These are phyloP conservation scores for Etia nguti DNA, from an alignment of 2,113 vertebrate genomes.

Conservation along the genomic window DNA sequence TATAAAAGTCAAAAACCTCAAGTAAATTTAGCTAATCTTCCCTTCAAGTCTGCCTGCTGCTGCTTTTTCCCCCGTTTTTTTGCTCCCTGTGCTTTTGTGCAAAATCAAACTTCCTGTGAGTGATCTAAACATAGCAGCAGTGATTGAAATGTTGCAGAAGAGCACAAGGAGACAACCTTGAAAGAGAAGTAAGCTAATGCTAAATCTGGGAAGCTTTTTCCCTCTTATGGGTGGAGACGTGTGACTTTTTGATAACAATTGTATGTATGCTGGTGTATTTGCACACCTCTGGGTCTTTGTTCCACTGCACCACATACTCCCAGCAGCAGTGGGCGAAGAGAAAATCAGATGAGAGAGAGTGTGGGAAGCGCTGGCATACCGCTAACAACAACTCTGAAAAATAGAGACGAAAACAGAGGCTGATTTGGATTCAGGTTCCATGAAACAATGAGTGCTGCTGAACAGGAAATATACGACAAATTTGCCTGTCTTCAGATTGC, in stretches of 20 bases:
- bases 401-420: neutral
- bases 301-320: slow-evolving; percentile 98
- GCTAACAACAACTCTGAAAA: slow-evolving; percentile 78
- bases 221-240: neutral
- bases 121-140: neutral
- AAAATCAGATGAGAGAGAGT: slow-evolving; percentile 87
- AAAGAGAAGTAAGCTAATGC: neutral
- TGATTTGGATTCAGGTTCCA: neutral
- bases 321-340: slow-evolving; percentile 93
- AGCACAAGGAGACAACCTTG: neutral
- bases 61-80: neutral
- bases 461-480: neutral
- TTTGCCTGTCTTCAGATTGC: neutral
- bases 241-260: neutral
- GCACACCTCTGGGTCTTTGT: slow-evolving; percentile 92
- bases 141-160: neutral
- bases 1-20: neutral
- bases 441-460: neutral
- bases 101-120: neutral
- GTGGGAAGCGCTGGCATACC: slow-evolving; percentile 86
- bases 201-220: neutral
- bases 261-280: neutral
- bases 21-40: neutral
- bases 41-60: neutral
- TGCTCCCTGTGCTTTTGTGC: neutral